Base-by-base conservation (phyloP, 2,113 vertebrate species). In the Onychorhynchus coronatus region DNA sequence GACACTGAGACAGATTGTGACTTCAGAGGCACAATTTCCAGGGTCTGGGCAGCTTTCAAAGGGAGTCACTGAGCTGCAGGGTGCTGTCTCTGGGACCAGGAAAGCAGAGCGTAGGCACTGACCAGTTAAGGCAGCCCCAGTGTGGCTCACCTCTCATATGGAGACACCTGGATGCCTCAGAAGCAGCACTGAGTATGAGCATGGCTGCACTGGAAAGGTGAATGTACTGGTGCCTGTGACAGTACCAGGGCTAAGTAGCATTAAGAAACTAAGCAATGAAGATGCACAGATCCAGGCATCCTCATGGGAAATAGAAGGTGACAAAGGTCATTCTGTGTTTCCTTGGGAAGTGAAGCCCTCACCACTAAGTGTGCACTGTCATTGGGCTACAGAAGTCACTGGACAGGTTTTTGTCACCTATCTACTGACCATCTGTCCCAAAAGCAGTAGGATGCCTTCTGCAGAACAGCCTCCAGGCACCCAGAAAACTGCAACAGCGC, bases 331-430 rank as follows among this genome's bases (percentile, higher is more conserved):
- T 59, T 70, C 22, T 0, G 0, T n/a, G 17, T 71, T 80, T 87
- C 21, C 37, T 33, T 41, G 44, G 71, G 27, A 77, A 42, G 24
- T 16, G 9, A 59, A 82, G 39, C 15, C 53, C 28, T 63, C 63
- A 44, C 17, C 30, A 72, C 7, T 7, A 9, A 5, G 4, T 46
- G 22, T 56, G 66, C 2, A 3, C 33, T 61, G 41, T 42, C 30
- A 19, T 1, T 70, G 66, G 6, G 2, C 62, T 50, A 8, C 16
- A 12, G 55, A 30, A n/a, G 66, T 62, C 2, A 2, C 50, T 56
- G 21, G 33, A 18, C 3, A 6, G 50, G 44, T 50, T 33, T 22
- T 44, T 66, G 28, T 15, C 23, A 18, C 0, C 0, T 1, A 0
- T 14, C 56, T 52, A 10, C 35, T 24, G 25, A 37, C 16, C 33